Conservation (phyloP, 2,888 invertebrate genomes). For the Pachydiplax longipennis region DNA sequence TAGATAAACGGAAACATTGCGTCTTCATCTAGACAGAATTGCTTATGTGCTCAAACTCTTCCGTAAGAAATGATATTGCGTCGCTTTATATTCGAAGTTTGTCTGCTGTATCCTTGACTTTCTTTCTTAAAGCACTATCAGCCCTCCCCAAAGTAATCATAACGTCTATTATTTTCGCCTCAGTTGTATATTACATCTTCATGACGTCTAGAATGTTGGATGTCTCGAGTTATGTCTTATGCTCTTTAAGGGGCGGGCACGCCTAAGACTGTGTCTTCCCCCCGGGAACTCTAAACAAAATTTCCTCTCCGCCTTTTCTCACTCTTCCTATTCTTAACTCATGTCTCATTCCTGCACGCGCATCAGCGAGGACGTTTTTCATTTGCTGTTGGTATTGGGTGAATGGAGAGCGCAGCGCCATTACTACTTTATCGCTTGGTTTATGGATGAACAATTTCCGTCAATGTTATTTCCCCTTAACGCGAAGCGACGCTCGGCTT, state of each 20-base stretch:
- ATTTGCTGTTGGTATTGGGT: neutral
- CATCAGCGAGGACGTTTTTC: neutral
- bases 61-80: no score
- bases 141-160: no score
- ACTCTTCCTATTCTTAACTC: neutral
- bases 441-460: neutral
- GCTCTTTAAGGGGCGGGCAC: neutral
- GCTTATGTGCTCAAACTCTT: no score
- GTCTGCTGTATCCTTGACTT: no score
- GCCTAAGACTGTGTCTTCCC: neutral
- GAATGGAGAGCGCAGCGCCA: neutral
- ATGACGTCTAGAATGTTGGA: neutral
- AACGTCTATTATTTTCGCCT: neutral
- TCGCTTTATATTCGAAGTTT: no score
- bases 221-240: neutral
- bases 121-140: no score
- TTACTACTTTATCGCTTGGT: neutral
- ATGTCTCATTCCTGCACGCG: neutral
- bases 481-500: neutral
- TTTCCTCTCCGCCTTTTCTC: neutral
- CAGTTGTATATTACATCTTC: neutral
- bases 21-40: no score
- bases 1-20: no score
- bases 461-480: neutral
- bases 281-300: neutral